These are phyloP conservation scores for Orthosia gothica DNA, from an alignment of 2,888 invertebrate species.

Conservation along the genomic window DNA sequence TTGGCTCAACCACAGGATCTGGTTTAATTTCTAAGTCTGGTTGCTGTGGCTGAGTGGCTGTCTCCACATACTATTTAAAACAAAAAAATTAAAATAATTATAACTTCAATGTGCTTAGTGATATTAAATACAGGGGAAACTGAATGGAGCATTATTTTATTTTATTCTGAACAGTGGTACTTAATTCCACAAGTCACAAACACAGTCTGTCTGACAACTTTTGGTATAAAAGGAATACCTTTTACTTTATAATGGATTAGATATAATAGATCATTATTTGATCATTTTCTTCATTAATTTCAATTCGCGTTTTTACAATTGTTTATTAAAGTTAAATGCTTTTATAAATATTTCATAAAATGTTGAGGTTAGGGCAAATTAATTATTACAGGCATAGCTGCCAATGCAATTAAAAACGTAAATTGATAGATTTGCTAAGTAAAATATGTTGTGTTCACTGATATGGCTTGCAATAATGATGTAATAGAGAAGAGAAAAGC, in stretches of 20 bases:
- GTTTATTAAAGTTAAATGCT: not conserved
- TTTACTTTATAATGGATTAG: too few relatives aligned
- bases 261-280: not conserved
- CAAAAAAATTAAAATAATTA: not conserved
- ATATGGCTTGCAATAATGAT: not conserved
- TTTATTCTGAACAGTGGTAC: not conserved
- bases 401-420: not conserved
- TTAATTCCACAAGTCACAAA: not conserved
- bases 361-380: constrained; percentile 19
- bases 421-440: not conserved
- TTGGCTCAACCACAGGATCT: not conserved
- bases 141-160: not conserved
- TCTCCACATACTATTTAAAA: constrained; percentile 12
- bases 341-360: not conserved
- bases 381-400: not conserved
- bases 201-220: not conserved
- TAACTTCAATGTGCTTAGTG: not conserved
- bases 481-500: not conserved
- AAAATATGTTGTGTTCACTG: not conserved
- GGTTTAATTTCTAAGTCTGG: not conserved
- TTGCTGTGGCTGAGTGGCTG: not conserved
- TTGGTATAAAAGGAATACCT: not conserved
- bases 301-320: not conserved
- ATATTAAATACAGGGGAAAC: not conserved
- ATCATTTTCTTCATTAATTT: not conserved